phyloP scores from a whole-genome alignment of 2,888 invertebrate species.

The Merodon equestris region DNA sequence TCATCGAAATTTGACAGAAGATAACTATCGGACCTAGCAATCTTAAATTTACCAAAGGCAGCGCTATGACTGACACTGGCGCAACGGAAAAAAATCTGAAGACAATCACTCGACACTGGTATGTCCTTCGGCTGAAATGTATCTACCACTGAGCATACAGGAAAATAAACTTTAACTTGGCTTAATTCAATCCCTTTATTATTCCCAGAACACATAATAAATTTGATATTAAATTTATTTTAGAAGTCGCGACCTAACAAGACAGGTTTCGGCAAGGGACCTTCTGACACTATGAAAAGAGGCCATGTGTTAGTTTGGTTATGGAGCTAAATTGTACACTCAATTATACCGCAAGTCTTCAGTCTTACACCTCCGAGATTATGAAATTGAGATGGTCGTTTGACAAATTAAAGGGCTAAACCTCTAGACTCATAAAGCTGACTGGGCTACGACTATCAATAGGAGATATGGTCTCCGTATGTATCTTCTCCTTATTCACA shows the following conservation, averaged over 20 bases:
- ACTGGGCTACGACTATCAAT: constrained; percentile 10
- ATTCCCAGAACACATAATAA: neutral
- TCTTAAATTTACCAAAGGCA: neutral
- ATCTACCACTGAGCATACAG: constrained; percentile 13
- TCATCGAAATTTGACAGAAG: neutral
- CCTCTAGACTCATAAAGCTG: constrained; percentile 17
- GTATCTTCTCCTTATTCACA: neutral
- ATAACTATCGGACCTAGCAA: constrained; percentile 1
- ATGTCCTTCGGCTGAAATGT: neutral
- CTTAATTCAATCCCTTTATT: too few relatives aligned
- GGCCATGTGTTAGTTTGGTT: constrained; percentile 6
- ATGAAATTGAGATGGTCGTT: constrained; percentile 7
- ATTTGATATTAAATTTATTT: constrained; percentile 5
- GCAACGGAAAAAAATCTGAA: neutral
- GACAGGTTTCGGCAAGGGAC: constrained; percentile 3
- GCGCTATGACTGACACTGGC: too few relatives aligned
- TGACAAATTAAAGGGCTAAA: constrained; percentile 7
- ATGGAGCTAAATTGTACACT: constrained; percentile 9
- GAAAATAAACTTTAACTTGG: neutral
- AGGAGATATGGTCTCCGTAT: neutral
- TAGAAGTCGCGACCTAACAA: constrained; percentile 4
- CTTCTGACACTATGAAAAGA: constrained; percentile 20
- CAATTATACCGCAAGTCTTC: constrained; percentile 26
- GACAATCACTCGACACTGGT: neutral
- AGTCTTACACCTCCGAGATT: constrained; percentile 3